These are phyloP conservation scores for human (Homo sapiens) DNA, from an alignment of 2,113 vertebrate species.

Conservation along the genomic window DNA sequence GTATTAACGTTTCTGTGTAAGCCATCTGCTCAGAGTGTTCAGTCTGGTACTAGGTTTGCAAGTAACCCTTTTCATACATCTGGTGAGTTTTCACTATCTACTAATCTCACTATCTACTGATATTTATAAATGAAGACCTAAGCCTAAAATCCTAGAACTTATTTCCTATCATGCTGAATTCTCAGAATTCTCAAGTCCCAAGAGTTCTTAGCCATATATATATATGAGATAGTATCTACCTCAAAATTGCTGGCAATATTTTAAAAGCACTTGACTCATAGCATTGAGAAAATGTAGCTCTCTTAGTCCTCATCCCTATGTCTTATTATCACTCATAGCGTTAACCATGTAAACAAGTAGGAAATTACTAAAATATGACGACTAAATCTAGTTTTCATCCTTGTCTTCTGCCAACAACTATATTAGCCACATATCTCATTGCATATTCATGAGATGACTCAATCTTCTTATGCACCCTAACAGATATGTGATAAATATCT, in stretches of 20 bases:
- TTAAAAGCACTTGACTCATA: constrained; percentile 2
- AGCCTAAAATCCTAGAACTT: not conserved
- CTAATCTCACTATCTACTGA: not conserved
- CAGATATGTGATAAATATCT: not conserved
- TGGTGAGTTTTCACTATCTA: not conserved
- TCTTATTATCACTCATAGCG: not conserved
- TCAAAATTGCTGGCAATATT: constrained; percentile 16
- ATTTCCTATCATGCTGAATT: not conserved
- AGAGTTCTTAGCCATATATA: not conserved
- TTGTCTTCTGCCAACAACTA: not conserved
- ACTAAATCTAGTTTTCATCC: constrained; percentile 9
- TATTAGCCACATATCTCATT: not conserved
- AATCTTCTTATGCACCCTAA: not conserved
- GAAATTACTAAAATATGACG: not conserved
- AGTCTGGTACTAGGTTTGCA: not conserved
- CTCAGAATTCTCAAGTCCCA: not conserved
- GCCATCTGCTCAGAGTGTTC: not conserved
- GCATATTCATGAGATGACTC: not conserved
- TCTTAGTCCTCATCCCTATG: not conserved
- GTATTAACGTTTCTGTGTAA: not conserved
- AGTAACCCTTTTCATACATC: not conserved
- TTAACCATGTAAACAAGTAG: not conserved
- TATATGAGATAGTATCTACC: accelerated
- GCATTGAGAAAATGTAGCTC: constrained; percentile 39
- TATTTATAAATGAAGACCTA: not conserved